phyloP scores from a whole-genome alignment of 2,888 invertebrate species.

The Nephrotoma appendiculata region DNA sequence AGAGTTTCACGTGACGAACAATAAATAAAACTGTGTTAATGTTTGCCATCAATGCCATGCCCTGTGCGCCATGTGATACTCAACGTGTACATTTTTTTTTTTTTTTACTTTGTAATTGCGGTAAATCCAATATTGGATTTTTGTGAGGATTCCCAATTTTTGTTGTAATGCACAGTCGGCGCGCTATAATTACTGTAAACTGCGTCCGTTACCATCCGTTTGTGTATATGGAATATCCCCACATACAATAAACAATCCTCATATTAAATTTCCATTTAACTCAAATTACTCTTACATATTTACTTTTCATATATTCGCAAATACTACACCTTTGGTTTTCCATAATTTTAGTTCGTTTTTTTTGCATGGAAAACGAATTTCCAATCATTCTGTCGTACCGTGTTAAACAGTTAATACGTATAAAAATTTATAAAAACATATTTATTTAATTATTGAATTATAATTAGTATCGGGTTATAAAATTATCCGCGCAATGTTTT shows the following conservation, averaged over 20 bases:
- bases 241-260: not conserved
- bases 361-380: not conserved
- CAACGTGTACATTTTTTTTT: not conserved
- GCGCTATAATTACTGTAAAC: not conserved
- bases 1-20: not conserved
- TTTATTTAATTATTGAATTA: not conserved
- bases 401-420: not conserved
- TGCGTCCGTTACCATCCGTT: too few relatives aligned
- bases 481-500: not conserved
- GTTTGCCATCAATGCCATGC: not conserved
- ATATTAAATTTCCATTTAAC: not conserved
- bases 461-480: not conserved
- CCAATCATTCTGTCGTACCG: not conserved
- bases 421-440: not conserved
- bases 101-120: not conserved
- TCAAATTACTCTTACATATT: not conserved
- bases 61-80: not conserved
- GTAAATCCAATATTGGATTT: not conserved
- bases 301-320: not conserved
- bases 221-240: too few relatives aligned
- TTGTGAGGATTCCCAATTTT: not conserved
- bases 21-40: not conserved
- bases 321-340: not conserved
- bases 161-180: not conserved
- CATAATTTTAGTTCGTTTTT: not conserved